Conservation (phyloP, 2,113 vertebrate genomes). For the Arenaria interpres region DNA sequence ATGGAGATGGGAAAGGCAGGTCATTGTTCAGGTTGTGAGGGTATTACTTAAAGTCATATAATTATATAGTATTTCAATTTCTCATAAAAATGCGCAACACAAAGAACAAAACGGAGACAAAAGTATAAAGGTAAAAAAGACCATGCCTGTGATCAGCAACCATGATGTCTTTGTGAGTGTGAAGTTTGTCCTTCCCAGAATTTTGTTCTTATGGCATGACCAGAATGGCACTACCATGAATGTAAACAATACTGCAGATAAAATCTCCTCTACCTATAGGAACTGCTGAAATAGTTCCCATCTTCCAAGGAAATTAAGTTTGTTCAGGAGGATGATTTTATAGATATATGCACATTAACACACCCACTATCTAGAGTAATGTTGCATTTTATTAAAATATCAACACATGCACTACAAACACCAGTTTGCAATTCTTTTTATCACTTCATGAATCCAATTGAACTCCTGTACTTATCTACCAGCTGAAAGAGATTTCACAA, state of each 20-base stretch:
- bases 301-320: not conserved
- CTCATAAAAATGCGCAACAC: not conserved
- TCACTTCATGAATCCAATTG: not conserved
- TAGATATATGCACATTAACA: not conserved
- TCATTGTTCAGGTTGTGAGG: not conserved
- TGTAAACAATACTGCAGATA: not conserved
- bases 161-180: not conserved
- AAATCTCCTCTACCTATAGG: not conserved
- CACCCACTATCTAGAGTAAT: not conserved
- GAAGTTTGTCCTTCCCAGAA: not conserved
- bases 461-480: not conserved
- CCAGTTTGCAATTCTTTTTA: not conserved
- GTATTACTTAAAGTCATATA: not conserved
- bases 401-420: not conserved
- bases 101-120: not conserved
- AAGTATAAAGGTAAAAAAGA: not conserved
- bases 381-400: not conserved
- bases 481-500: not conserved
- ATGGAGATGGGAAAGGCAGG: not conserved
- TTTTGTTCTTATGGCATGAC: not conserved
- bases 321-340: not conserved
- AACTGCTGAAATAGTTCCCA: not conserved
- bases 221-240: not conserved
- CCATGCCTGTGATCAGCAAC: not conserved
- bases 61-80: not conserved